Evolutionary conservation across 1,140 invertebrate genomes (phyloP), one percentile per base, ranked within the genome.

Genomic region (Diabrotica undecimpunctata): DNA sequence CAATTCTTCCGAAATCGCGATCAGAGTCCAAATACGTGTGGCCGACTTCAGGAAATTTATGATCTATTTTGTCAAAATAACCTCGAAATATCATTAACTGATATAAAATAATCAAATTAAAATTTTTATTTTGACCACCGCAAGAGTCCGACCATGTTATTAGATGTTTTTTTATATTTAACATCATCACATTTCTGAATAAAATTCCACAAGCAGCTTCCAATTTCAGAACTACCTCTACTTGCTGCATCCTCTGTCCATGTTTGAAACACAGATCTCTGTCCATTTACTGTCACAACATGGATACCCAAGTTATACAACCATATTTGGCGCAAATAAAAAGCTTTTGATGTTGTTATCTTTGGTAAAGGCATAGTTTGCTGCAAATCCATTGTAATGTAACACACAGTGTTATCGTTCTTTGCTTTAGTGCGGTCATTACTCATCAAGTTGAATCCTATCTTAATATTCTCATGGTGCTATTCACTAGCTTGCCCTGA

Each of bases 381-480:
- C 59, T 74, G 71, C 35, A 74, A 52, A 66, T 74, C 67, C 54
- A 74, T 62, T 37, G 72, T 75, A 9, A 72, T 62, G 61, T 68
- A 72, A 35, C 55, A 64, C 14, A 61, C 57, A 39, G 50, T 53
- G 36, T 64, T 46, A 36, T 54, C 53, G 37, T 12, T 36, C 7
- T 10, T 36, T 11, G 61, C 39, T n/a, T 59, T 56, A 10, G 12
- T 8, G 7, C 68, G 54, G 39, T 72, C 65, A 25, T 8, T 12
- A 59, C 53, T 56, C 63, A 56, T 57, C 6, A 25, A 11, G 53
- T 64, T 57, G 65, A 71, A 69, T 12, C 50, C 69, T 39, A 12
- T 25, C 38, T 67, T 65, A 25, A 54, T 53, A 14, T 54, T 64
- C 39, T 69, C 64, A 13, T 52, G 60, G 60, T 66, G 71, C 64